Evolutionary conservation across 2,113 vertebrate genomes (phyloP).

Genomic region (Argyrosomus japonicus): DNA sequence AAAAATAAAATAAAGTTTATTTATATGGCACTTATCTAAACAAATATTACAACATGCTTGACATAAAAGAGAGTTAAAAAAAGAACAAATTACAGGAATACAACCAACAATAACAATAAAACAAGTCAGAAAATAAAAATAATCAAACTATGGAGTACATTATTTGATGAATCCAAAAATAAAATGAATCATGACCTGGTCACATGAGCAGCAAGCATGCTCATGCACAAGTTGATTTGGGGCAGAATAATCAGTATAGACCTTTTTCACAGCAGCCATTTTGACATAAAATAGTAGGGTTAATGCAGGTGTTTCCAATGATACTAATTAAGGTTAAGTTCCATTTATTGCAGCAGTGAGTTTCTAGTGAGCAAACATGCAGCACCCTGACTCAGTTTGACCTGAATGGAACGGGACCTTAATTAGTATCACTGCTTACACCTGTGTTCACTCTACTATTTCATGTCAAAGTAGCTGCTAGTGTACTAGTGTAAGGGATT

Average conservation of each 20-base stretch:
- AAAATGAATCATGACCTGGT: not conserved
- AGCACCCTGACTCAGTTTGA: no score
- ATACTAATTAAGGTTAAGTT: no score
- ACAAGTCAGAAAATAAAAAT: not conserved
- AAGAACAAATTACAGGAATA: not conserved
- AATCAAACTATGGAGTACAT: not conserved
- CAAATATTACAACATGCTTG: constrained; percentile 12
- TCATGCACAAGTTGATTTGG: no score
- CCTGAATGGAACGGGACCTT: no score
- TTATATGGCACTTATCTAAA: constrained; percentile 15
- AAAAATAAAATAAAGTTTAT: constrained; percentile 13
- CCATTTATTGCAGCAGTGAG: no score
- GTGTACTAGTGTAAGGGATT: not conserved
- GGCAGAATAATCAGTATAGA: not conserved
- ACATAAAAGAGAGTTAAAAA: not conserved
- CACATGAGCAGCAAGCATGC: not conserved
- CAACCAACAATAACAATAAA: constrained; percentile 30
- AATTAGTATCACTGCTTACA: no score
- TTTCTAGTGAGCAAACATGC: no score
- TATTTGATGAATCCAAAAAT: not conserved
- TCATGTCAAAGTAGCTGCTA: no score
- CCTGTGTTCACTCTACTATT: no score
- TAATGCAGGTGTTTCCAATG: no score
- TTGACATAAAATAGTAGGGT: no score
- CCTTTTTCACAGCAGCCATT: no score